Base-by-base conservation (phyloP, 1,140 invertebrate species). In the Eriosoma lanigerum region DNA sequence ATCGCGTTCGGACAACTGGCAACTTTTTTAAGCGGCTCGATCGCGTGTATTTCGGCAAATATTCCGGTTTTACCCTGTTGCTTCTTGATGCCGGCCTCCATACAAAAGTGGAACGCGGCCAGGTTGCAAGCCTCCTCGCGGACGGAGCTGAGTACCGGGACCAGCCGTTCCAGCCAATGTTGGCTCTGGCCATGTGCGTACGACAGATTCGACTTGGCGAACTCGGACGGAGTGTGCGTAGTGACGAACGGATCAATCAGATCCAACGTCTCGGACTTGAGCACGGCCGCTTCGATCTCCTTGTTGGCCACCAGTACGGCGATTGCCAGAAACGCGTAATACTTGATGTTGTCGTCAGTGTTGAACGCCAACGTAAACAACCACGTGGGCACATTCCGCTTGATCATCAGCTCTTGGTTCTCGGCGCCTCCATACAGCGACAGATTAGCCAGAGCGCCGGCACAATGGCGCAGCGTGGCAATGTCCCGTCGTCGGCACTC, bases 91-190 rank as follows among this genome's bases (percentile, higher is more conserved):
- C 94, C 95, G 3, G 98, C 97, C 86, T 99, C 98, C 96, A 99
- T 98, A 84, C 96, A 98, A 85, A 99, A 99, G 85, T 99, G 98
- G 86, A 99, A 99, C 38, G 97, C 96, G 0, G 98, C 97, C 75
- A 99, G 86, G 85, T 97, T 98, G 82, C 96, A 90, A 0, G 98
- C 97, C 86, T 99, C 97, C 85, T 97, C 95, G 76, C 97, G 88
- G 85, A 98, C 96, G 21, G 96, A 98, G 83, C 93, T 95, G 5
- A 99, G 86, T n/a, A 99, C 94, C 0, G 97, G 96, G 1, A 99
- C 95, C 52, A 99, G 87, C 81, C 94, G 89, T 86, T 96, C 90
- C 15, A 99, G 87, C 97, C 98, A 99, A 83, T 96, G 94, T 85
- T 96, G 95, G 84, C 96, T 97, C 85, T 99, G 95, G 3, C 97